Evolutionary conservation across 2,888 invertebrate genomes (phyloP).

Genomic region (Cantharis rustica): DNA sequence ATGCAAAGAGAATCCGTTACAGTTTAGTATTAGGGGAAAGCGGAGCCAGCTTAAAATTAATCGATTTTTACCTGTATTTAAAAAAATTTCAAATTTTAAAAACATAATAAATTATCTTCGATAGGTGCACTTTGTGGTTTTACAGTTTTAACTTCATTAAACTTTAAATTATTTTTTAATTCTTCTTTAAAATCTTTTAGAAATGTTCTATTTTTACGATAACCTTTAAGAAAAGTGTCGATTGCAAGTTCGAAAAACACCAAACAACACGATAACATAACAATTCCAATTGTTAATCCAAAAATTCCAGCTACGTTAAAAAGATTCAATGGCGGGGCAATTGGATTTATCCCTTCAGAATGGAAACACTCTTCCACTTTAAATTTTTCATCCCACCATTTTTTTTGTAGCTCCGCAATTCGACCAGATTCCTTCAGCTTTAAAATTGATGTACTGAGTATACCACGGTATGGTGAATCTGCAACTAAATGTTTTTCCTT

Average conservation of each 20-base stretch:
- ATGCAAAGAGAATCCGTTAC: too few species aligned
- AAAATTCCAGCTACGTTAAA: conserved; percentile 83
- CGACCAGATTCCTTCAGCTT: conserved; percentile 74
- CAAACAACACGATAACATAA: conserved; percentile 65
- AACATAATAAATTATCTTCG: not conserved
- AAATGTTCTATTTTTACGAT: conserved; percentile 62
- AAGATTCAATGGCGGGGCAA: conserved; percentile 60
- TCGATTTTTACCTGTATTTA: too few species aligned
- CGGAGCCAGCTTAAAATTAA: too few species aligned
- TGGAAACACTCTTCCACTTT: conserved; percentile 69
- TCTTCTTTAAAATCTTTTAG: conserved; percentile 69
- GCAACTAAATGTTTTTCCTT: conserved; percentile 7
- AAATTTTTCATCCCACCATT: conserved; percentile 79
- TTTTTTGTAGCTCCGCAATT: conserved; percentile 69
- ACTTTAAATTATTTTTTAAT: conserved; percentile 70
- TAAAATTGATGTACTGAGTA: conserved; percentile 73
- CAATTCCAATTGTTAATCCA: conserved; percentile 71
- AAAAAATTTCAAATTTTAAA: too few species aligned
- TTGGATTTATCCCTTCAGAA: conserved; percentile 2
- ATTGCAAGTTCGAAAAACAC: conserved; percentile 71
- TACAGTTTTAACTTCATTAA: conserved; percentile 47
- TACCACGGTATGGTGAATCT: conserved; percentile 68
- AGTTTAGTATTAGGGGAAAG: too few species aligned
- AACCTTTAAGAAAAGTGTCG: conserved; percentile 53
- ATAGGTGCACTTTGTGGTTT: not conserved